Percentiles rank a stretch among this genome's conserved stretches.
phyloP scores from a whole-genome alignment of 2,113 vertebrate species.

The Echinops telfairi region DNA sequence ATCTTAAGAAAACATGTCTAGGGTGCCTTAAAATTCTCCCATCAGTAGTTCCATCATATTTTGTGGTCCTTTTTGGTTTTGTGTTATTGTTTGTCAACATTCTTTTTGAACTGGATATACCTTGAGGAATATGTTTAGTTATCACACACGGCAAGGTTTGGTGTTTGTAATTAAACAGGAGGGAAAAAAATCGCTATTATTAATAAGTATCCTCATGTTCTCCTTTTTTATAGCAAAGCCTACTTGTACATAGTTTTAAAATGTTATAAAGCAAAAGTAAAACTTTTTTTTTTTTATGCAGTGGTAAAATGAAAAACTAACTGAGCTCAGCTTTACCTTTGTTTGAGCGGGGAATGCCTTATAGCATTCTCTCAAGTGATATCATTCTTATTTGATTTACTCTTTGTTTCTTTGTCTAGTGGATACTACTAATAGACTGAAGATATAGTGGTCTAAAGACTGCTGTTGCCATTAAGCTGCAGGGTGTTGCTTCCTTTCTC shows the following conservation, averaged over 20 bases:
- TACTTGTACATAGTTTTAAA: background rate
- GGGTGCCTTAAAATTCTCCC: background rate
- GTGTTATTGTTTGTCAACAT: background rate
- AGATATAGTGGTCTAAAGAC: background rate
- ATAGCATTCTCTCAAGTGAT: background rate
- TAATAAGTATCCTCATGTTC: background rate
- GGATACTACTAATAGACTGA: slow-evolving; percentile 23
- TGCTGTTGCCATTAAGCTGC: slow-evolving; percentile 12
- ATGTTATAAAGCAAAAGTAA: background rate
- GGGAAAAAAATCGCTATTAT: background rate
- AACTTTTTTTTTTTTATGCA: background rate
- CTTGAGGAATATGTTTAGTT: background rate
- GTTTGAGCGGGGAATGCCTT: slow-evolving; percentile 41
- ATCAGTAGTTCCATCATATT: background rate
- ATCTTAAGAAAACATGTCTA: slow-evolving; percentile 26
- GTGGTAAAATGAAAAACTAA: background rate
- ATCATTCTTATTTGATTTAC: slow-evolving; percentile 40
- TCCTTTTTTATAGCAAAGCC: background rate
- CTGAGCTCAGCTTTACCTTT: background rate
- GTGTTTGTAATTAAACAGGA: background rate
- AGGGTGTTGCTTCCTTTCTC: background rate
- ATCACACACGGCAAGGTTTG: background rate
- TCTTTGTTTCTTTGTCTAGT: slow-evolving; percentile 39
- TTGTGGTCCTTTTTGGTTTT: background rate
- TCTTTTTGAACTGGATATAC: background rate